Base-by-base conservation (phyloP, 2,888 invertebrate species). In the Ectropis crepuscularia region DNA sequence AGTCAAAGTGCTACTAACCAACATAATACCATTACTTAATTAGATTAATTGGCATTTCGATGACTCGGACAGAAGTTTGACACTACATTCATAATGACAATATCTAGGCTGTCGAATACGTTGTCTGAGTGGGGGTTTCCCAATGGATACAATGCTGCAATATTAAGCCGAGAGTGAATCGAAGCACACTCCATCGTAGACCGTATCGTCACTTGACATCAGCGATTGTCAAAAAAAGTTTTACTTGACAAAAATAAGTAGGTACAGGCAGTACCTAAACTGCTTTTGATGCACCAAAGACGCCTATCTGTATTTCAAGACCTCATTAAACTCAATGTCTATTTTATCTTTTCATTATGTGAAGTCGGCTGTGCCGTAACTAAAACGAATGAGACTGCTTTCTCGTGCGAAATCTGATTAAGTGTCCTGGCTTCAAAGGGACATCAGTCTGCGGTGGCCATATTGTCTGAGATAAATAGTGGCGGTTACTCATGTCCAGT, bases 371-470 rank as follows among this genome's bases (percentile, higher is more conserved):
- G 54, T 65, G 60, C 57, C 68, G 63, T 70, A 72, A 73, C 65
- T 71, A 62, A 67, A 74, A 72, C 63, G 69, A 67, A 72, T 72
- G 69, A 67, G 70, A 58, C 50, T 65, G 71, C 70, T 72, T 72
- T 72, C 69, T 71, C 68, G 63, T 60, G 65, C 63, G 61, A 73
- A 73, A 74, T 75, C 74, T 75, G 73, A 75, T 74, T 72, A 74
- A 75, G 68, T 69, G 70, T 61, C 70, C 63, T 51, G 67, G 70
- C 69, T 69, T 69, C 68, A 69, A 70, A 67, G 63, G 68, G 69
- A 66, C 73, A 71, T 73, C 74, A 70, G 68, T 71, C 69, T 70
- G 67, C 66, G 70, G 73, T 69, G 65, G 67, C 69, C 67, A 69
- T 72, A 69, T 73, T 72, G 68, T 67, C 67, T 62, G 53, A 72